Base-by-base conservation (phyloP, 2,888 invertebrate species). In the Phymatocera aterrima region DNA sequence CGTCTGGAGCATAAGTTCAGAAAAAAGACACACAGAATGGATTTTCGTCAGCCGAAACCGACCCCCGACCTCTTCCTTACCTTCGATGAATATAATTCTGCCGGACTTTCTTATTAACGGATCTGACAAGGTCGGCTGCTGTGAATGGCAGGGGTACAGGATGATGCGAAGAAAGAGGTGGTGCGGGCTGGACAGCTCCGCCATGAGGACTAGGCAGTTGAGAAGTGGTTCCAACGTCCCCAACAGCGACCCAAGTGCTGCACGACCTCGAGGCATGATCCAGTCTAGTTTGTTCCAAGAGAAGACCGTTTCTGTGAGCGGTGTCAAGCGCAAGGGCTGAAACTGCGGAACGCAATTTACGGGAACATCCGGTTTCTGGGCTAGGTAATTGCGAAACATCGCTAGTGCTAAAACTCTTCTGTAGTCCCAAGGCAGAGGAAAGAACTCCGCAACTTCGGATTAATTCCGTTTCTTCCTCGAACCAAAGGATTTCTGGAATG, bases 181-280 rank as follows among this genome's bases (percentile, higher is more conserved):
- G 83, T 85, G 85, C 88, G 85, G 82, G 91, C 83, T 82, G 90
- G 81, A 82, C 88, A 78, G 91, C 90, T 12, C 93, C 93, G n/a
- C 94, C 94, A 87, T 96, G 96, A 0, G 96, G 96, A 1, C 96
- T 96, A 0, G 97, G 97, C 82, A 97, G 90, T 88, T 96, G 96
- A 0, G 96, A 96, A 0, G 96, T 96, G 75, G 94, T 94, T 0
- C 93, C 93, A 34, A 94, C 92, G 87, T 95, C 95, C 0, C 97
- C 97, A 2, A 96, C 96, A 82, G 95, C 96, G 0, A 96, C 97
- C 96, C 97, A 97, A 0, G 96, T 97, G 82, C 96, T 96, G 90
- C 96, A 96, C 0, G 96, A 96, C 3, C 97, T 92, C 10, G 93
- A 94, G 24, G 93, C 92, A 79, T 92, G 92, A 78, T 94, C 94